phyloP scores from a whole-genome alignment of 2,797 vertebrate species.

The Alcedo atthis region DNA sequence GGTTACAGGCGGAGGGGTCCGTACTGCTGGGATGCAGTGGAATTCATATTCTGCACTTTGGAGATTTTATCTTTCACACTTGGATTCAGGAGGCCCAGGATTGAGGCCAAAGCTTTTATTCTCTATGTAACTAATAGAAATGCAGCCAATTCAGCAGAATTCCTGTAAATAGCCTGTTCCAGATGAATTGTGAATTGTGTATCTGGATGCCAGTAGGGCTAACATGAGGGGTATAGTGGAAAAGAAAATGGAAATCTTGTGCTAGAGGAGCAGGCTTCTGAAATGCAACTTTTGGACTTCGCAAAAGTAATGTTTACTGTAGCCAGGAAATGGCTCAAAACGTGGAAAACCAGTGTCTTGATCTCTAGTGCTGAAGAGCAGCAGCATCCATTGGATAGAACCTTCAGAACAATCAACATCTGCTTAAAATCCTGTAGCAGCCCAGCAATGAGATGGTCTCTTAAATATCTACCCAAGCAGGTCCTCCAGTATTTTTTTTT shows the following conservation, averaged over 20 bases:
- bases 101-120: constrained; percentile 45
- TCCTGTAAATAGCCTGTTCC: constrained; percentile 33
- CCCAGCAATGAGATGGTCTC: not conserved
- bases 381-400: not conserved
- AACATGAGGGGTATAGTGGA: not conserved
- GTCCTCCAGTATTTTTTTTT: not conserved
- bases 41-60: not conserved
- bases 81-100: constrained; percentile 38
- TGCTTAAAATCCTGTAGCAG: not conserved
- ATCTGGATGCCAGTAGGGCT: not conserved
- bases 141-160: constrained; percentile 43
- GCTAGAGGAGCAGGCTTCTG: not conserved
- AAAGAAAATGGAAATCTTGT: not conserved
- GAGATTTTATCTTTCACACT: constrained; percentile 18
- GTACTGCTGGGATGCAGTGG: not conserved
- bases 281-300: not conserved
- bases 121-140: constrained; percentile 8
- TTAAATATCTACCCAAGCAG: not conserved
- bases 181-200: constrained; percentile 9
- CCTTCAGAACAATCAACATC: not conserved
- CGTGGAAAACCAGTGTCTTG: not conserved
- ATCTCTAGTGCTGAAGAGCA: not conserved
- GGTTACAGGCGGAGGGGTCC: not conserved
- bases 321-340: not conserved
- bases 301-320: not conserved